Base-by-base conservation (phyloP, 2,797 vertebrate species). In the Galagoides demidoff region DNA sequence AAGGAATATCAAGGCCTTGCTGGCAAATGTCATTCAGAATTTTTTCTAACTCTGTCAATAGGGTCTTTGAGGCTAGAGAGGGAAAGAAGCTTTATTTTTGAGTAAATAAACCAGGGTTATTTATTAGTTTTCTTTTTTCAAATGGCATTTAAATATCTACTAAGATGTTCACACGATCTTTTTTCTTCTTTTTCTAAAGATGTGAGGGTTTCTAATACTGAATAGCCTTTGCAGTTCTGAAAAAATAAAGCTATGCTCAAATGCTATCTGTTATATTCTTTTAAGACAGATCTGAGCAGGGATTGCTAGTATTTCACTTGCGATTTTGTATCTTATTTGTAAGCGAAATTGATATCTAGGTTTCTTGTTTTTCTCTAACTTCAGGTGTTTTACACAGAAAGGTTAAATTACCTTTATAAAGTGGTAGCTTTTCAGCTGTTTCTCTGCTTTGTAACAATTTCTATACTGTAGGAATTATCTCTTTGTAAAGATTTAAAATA, bases 111-210 rank as follows among this genome's bases (percentile, higher is more conserved):
- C 31, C 19, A 71, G 64, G 16, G 34, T 19, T 57, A 71, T 90
- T 71, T 71, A 23, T 39, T 90, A 68, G 20, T 73, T 84, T 96
- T 86, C 78, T 81, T 84, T 96, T 86, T 83, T 77, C 64, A 86
- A 66, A 89, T 89, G 34, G 2, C 68, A 85, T 90, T 88, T 92
- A 79, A 66, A 91, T 20, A n/a, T 76, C 45, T 83, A 34, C 84
- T 43, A 83, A 90, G 52, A 89, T 89, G 31, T 71, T 63, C 34
- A 1, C 76, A 61, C 59, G 49, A 43, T 68, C 49, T 78, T 83
- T 94, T 93, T 92, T 81, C 49, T 91, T 94, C 55, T 88, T 92
- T 89, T 70, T 85, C 95, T 94, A 74, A 74, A 89, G 78, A 88
- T 89, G 64, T 79, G 45, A 79, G 61, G 55, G 88, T 76, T 90